Evolutionary conservation across 2,888 invertebrate genomes (phyloP), one percentile per base, ranked within the genome.

Genomic region (Lamellibrachia satsuma): DNA sequence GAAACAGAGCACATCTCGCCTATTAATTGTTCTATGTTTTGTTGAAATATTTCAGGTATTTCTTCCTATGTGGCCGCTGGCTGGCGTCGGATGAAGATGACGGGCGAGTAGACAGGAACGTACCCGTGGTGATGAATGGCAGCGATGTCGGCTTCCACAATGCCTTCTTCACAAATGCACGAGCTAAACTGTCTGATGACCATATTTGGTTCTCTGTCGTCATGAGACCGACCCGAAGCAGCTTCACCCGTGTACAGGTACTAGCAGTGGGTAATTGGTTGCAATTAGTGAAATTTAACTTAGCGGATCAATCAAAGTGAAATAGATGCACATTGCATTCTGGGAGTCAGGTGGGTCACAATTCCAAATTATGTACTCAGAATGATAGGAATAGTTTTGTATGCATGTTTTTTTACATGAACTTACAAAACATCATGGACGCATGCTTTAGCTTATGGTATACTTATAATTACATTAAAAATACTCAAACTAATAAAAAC

Each of bases 201-300:
- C 97, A 97, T 93, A 95, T 97, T 51, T 97, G 97, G 97, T 96
- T 97, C 93, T 97, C 97, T 3, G 95, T 97, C n/a, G 96, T 97
- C 94, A 96, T 52, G 95, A 95, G 90, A 95, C 95, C 39, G 96
- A 96, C 93, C 94, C 94, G 57, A 96, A 96, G 93, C 94, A 96
- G 91, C 96, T 96, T 93, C 95, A 96, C 96, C 1, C 94, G 97
- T 52, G 75, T n/a, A 15, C 75, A 75, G 75, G 75, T 75, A 75
- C n/a, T 39, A 39, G 39, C 39, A 39, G 39, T 39, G 39, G 39
- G 1, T n/a, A n/a, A n/a, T n/a, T n/a, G n/a, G n/a, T n/a, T n/a
- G n/a, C n/a, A n/a, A n/a, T n/a, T 39, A 39, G 39, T 39, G 39
- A 39, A 39, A 39, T 39, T 1, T 39, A 39, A 39, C 39, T 1